Conservation (phyloP, 2,113 vertebrate genomes). For the Callocephalon fimbriatum region DNA sequence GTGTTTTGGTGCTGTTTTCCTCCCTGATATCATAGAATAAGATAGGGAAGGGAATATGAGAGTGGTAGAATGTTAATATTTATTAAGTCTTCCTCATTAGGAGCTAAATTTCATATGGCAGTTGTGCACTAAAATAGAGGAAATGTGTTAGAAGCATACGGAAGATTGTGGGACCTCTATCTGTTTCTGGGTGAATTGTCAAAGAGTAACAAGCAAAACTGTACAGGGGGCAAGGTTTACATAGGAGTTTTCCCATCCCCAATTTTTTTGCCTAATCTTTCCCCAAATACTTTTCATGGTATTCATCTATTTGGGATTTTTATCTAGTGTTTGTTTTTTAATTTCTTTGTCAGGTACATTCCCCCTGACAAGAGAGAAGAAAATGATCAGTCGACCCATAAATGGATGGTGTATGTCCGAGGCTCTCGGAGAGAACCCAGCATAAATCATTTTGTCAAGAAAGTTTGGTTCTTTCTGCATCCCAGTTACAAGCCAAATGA, state of each 20-base stretch:
- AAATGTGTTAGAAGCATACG: neutral
- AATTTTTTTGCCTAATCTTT: neutral
- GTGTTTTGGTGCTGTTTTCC: neutral
- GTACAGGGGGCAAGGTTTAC: neutral
- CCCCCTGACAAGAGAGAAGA: conserved; percentile 97
- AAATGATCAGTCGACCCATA: conserved; percentile 98
- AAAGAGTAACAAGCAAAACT: neutral
- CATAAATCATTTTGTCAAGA: conserved; percentile 98
- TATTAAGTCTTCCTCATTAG: neutral
- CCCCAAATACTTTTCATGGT: rapidly evolving
- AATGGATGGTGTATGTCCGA: conserved; percentile 99
- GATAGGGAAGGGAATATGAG: neutral
- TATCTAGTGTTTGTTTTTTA: neutral
- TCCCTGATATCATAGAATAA: neutral
- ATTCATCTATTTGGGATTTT: neutral
- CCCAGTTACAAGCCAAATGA: conserved; percentile 99
- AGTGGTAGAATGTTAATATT: neutral
- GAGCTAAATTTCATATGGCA: neutral
- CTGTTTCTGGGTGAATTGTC: neutral
- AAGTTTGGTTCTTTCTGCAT: conserved; percentile 99
- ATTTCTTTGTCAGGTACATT: conserved; percentile 86
- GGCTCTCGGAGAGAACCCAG: conserved; percentile 95
- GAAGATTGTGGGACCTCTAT: neutral
- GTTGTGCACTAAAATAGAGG: neutral
- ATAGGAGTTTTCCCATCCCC: neutral